These are phyloP conservation scores for Tethya wilhelma DNA, from an alignment of 37 sponge, comb jelly and placozoan genomes.

Conservation along the genomic window DNA sequence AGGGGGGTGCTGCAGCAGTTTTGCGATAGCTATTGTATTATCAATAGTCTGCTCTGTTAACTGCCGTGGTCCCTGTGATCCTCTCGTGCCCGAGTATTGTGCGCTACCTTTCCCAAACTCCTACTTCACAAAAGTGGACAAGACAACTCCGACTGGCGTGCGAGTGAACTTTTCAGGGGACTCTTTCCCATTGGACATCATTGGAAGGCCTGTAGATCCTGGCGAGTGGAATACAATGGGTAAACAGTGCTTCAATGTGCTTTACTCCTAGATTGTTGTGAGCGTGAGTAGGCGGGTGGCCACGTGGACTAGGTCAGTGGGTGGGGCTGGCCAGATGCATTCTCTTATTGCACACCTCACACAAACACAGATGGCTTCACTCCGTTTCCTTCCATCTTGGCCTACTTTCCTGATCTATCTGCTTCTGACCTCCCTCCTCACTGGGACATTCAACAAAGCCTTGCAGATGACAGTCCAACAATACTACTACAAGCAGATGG, in stretches of 20 bases:
- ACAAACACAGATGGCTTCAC: conserved; percentile 75
- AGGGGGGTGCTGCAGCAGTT: no score
- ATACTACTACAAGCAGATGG: conserved; percentile 48
- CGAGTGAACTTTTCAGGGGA: conserved; percentile 40
- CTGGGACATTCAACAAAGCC: conserved; percentile 68
- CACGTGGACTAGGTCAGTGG: neutral
- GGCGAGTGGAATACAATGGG: conserved; percentile 75
- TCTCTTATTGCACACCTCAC: neutral
- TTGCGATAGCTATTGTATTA: no score
- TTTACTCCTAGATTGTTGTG: neutral
- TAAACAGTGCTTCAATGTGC: neutral
- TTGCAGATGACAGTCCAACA: conserved; percentile 46
- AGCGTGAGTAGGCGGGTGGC: no score
- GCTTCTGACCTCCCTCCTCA: conserved; percentile 73
- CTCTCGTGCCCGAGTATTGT: conserved; percentile 79
- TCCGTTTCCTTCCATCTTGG: conserved; percentile 74
- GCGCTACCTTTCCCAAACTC: conserved; percentile 77
- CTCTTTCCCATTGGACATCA: conserved; percentile 38
- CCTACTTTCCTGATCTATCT: conserved; percentile 68
- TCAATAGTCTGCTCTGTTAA: neutral
- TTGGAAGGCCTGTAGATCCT: conserved; percentile 41
- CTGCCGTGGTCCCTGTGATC: conserved; percentile 63
- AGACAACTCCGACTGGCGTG: conserved; percentile 49
- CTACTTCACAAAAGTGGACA: conserved; percentile 42
- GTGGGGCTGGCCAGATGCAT: neutral